Conservation (phyloP, 2,113 vertebrate species). For the Rhinopomastus cyanomelas region DNA sequence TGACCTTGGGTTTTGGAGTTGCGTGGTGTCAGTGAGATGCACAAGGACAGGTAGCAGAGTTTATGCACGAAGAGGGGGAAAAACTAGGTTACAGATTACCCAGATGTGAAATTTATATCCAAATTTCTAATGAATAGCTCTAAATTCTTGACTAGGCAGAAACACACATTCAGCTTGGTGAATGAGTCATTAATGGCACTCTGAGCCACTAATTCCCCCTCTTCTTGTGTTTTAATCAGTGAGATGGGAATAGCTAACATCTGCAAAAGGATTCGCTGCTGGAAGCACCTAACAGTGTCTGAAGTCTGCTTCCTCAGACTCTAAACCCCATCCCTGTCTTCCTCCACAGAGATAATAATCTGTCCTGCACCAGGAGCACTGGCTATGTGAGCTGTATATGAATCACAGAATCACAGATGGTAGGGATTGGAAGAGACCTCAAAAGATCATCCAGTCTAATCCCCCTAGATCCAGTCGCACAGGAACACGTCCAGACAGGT, state of each 20-base stretch:
- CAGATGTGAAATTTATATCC: not conserved
- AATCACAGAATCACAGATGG: no score
- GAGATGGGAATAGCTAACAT: not conserved
- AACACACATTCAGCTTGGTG: accelerated
- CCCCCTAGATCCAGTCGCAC: no score
- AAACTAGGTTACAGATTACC: not conserved
- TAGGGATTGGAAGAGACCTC: no score
- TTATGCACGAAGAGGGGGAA: not conserved
- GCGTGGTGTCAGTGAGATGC: not conserved
- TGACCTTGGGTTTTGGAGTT: not conserved
- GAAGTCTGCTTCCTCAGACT: not conserved
- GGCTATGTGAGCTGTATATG: not conserved
- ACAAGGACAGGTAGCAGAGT: not conserved
- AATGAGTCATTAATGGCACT: not conserved
- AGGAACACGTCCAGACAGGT: no score
- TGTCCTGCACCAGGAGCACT: not conserved
- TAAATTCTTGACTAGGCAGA: not conserved
- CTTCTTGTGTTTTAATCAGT: not conserved
- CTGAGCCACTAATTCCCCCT: not conserved
- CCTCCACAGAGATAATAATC: not conserved
- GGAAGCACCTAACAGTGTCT: not conserved
- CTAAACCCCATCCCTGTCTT: not conserved
- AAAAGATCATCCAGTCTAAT: no score
- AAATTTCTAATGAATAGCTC: not conserved
- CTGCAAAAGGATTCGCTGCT: not conserved